Conservation (phyloP, 2,797 vertebrate species). For the Muraenolepis orangiensis region DNA sequence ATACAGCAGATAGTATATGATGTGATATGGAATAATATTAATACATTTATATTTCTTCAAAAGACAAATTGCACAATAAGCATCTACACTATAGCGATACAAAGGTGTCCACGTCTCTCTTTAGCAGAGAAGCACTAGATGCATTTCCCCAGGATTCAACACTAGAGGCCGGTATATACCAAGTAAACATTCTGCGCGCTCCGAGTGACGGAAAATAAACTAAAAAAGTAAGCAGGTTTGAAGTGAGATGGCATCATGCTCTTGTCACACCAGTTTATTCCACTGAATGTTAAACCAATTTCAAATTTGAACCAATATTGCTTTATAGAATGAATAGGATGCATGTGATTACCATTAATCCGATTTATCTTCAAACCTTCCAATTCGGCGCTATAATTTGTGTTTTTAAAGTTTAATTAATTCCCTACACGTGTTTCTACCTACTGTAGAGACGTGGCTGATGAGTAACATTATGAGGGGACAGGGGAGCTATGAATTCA, state of each 20-base stretch:
- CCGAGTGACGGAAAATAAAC: slow-evolving; percentile 22
- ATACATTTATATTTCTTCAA: neutral
- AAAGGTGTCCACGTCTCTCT: too few species aligned
- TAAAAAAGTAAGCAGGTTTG: neutral
- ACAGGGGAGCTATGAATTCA: neutral
- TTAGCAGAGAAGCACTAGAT: neutral
- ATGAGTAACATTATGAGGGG: neutral
- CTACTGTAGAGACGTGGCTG: neutral
- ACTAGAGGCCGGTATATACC: slow-evolving; percentile 44
- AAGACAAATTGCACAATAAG: neutral
- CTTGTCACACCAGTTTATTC: neutral
- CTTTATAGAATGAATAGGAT: neutral
- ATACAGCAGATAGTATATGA: too few species aligned
- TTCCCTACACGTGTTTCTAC: neutral
- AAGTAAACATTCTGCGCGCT: slow-evolving; percentile 20
- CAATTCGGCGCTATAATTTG: neutral
- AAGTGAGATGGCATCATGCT: neutral
- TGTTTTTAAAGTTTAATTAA: neutral
- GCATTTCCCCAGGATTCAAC: neutral
- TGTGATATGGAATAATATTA: too few species aligned
- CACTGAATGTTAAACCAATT: neutral
- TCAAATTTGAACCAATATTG: neutral
- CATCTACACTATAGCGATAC: neutral
- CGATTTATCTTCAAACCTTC: neutral
- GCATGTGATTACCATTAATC: neutral